Conservation (phyloP, 1,140 invertebrate species). For the Drosophila suzukii region DNA sequence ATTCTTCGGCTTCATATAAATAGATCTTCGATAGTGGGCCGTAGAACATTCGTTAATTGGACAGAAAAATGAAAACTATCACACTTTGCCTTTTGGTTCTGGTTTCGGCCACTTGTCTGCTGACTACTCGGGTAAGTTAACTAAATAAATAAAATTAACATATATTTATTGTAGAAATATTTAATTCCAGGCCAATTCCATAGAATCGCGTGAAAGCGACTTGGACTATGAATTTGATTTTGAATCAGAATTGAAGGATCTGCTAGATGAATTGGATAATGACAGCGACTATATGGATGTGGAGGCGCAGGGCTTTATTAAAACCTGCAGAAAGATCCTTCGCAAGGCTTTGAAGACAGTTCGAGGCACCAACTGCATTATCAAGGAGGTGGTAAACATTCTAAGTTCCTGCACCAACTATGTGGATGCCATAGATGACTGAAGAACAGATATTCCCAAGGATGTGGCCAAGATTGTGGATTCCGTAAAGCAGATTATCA, state of each 20-base stretch:
- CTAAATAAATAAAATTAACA: neutral
- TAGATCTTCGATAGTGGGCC: neutral
- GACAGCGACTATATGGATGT: conserved; percentile 54
- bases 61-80: conserved; percentile 50
- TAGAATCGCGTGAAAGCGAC: neutral
- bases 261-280: conserved; percentile 37
- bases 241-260: conserved; percentile 11
- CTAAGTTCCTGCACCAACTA: conserved; percentile 45
- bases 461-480: conserved; percentile 56
- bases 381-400: conserved; percentile 45
- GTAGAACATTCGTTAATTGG: conserved; percentile 27
- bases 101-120: conserved; percentile 51
- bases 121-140: conserved; percentile 35
- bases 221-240: neutral
- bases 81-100: conserved; percentile 55
- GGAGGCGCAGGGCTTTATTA: conserved; percentile 38
- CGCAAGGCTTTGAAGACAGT: conserved; percentile 39
- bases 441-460: conserved; percentile 53
- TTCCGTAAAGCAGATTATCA: conserved; percentile 49
- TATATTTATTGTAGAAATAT: too few species aligned
- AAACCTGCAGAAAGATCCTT: conserved; percentile 13
- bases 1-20: conserved; percentile 38
- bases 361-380: conserved; percentile 62
- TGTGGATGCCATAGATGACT: conserved; percentile 50
- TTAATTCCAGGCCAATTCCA: conserved; percentile 4